Conservation (phyloP, 2,797 vertebrate species). For the Percopsis omiscomaycus region DNA sequence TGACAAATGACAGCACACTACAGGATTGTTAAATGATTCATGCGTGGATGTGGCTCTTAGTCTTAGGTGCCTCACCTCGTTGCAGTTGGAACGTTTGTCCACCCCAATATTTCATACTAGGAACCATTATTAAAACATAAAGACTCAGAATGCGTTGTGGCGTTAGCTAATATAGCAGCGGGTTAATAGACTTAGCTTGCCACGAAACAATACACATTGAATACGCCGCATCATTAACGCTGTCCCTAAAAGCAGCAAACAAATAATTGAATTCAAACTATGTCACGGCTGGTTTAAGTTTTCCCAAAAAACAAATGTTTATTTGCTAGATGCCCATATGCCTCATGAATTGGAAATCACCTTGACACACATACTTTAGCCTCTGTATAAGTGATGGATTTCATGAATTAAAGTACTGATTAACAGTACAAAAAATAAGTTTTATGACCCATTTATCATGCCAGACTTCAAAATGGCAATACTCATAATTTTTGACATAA, state of each 20-base stretch:
- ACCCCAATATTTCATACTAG: slow-evolving; percentile 43
- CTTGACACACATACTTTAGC: slow-evolving; percentile 5
- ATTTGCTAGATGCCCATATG: neutral
- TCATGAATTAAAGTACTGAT: slow-evolving; percentile 17
- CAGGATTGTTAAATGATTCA: slow-evolving; percentile 60
- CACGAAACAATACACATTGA: slow-evolving; percentile 19
- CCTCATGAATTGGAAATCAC: slow-evolving; percentile 20
- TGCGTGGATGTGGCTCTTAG: slow-evolving; percentile 26
- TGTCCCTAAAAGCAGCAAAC: slow-evolving; percentile 6
- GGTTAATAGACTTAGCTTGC: slow-evolving; percentile 16
- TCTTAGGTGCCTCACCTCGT: slow-evolving; percentile 27
- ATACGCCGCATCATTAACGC: neutral
- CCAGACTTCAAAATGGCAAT: slow-evolving; percentile 44
- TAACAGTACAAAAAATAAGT: slow-evolving; percentile 32
- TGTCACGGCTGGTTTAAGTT: slow-evolving; percentile 11
- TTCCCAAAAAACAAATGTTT: slow-evolving; percentile 9
- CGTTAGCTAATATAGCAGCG: slow-evolving; percentile 26
- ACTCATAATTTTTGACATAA: slow-evolving; percentile 57
- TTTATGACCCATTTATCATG: slow-evolving; percentile 48
- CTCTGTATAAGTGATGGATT: slow-evolving; percentile 3
- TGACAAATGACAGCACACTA: slow-evolving; percentile 39
- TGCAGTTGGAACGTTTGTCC: slow-evolving; percentile 52
- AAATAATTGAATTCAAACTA: slow-evolving; percentile 6
- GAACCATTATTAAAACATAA: no score
- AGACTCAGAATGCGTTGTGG: slow-evolving; percentile 31